Conservation (phyloP, 2,113 vertebrate species). For the Acanthochromis polyacanthus region DNA sequence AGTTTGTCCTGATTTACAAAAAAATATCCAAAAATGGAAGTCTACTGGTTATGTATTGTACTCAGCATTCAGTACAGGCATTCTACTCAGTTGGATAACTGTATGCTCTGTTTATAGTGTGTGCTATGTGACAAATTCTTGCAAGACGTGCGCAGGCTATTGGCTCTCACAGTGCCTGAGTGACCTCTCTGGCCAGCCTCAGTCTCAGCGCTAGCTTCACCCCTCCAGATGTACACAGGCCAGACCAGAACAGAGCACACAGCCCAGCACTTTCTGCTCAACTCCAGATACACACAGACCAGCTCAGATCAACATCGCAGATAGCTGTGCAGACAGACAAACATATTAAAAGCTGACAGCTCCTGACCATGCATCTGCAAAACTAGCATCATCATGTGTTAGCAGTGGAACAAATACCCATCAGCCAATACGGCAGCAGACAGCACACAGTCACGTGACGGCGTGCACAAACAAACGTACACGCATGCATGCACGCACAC, state of each 20-base stretch:
- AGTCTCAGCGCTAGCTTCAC: slow-evolving; percentile 37
- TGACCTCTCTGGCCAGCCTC: slow-evolving; percentile 69
- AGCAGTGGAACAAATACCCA: slow-evolving; percentile 48
- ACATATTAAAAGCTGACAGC: slow-evolving; percentile 68
- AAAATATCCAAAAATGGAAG: not conserved
- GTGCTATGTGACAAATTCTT: slow-evolving; percentile 10
- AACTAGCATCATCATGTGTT: slow-evolving; percentile 58
- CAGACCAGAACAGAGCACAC: slow-evolving; percentile 44
- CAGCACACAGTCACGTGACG: slow-evolving; percentile 44
- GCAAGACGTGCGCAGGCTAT: slow-evolving; percentile 9
- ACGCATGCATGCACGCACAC: slow-evolving; percentile 7
- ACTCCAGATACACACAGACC: slow-evolving; percentile 64
- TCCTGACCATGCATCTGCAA: slow-evolving; percentile 69
- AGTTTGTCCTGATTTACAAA: not conserved
- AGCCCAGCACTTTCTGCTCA: slow-evolving; percentile 66
- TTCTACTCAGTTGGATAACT: not conserved
- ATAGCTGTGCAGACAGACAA: slow-evolving; percentile 68
- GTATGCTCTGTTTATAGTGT: slow-evolving; percentile 8
- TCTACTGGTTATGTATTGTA: not conserved
- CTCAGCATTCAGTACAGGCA: not conserved
- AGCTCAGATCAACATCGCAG: slow-evolving; percentile 68
- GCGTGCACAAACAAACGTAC: not conserved
- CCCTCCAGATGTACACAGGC: slow-evolving; percentile 54
- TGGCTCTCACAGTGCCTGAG: slow-evolving; percentile 45
- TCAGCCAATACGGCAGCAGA: slow-evolving; percentile 37